Evolutionary conservation across 2,888 invertebrate species (phyloP).

Genomic region (Microctonus hyperodae): DNA sequence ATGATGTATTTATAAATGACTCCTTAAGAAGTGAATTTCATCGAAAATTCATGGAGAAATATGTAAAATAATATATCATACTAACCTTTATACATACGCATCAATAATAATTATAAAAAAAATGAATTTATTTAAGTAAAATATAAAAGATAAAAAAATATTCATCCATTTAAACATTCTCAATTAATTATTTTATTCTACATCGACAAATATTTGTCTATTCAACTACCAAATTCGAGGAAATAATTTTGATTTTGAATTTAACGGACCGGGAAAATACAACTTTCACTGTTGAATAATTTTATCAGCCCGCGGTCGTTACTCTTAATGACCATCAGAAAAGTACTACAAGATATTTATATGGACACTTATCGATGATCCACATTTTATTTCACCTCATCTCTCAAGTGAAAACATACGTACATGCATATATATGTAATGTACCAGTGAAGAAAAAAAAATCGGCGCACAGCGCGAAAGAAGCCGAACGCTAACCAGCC

Average conservation of each 20-base stretch:
- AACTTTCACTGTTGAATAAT: slow-evolving; percentile 30
- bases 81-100: slow-evolving; percentile 1
- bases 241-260: not conserved
- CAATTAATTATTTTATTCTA: not conserved
- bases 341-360: not conserved
- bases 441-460: slow-evolving; percentile 50
- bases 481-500: slow-evolving; percentile 37
- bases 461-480: slow-evolving; percentile 34
- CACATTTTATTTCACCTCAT: slow-evolving; percentile 45
- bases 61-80: slow-evolving; percentile 81
- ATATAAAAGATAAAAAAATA: not conserved
- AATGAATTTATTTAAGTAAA: not conserved
- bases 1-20: slow-evolving; percentile 94
- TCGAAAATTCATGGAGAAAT: slow-evolving; percentile 99
- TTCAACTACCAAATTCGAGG: not conserved
- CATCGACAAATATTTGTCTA: not conserved
- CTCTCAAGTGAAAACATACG: not conserved
- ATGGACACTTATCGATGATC: slow-evolving; percentile 35
- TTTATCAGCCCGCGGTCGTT: slow-evolving; percentile 32
- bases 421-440: slow-evolving; percentile 28
- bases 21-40: slow-evolving; percentile 98
- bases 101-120: not conserved
- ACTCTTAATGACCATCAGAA: slow-evolving; percentile 19
- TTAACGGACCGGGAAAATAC: not conserved
- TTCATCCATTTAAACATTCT: not conserved